Evolutionary conservation across 2,888 invertebrate genomes (phyloP).

Genomic region (Glomeris marginata): DNA sequence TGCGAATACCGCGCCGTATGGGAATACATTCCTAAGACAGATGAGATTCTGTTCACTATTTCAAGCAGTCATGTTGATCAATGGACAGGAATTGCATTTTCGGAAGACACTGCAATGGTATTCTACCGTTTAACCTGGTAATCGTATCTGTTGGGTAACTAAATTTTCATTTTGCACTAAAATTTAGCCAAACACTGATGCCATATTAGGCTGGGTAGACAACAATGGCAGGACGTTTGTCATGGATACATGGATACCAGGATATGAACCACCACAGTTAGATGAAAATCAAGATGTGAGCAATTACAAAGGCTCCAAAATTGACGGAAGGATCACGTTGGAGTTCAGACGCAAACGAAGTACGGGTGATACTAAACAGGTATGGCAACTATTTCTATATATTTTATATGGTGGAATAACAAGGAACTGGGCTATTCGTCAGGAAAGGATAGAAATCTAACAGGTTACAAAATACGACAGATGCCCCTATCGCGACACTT

Average conservation of each 20-base stretch:
- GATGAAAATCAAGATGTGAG: slow-evolving; percentile 48
- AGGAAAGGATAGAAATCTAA: too few relatives aligned
- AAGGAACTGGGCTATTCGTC: too few relatives aligned
- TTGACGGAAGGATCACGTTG: slow-evolving; percentile 60
- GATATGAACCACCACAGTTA: slow-evolving; percentile 42
- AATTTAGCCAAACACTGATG: slow-evolving; percentile 63
- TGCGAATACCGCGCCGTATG: slow-evolving; percentile 70
- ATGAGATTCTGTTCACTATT: slow-evolving; percentile 64
- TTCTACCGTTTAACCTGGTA: slow-evolving; percentile 13
- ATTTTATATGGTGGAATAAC: too few relatives aligned
- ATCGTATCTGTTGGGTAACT: neutral
- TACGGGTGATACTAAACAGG: slow-evolving; percentile 44
- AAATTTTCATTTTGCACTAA: neutral
- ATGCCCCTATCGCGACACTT: too few relatives aligned
- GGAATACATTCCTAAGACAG: slow-evolving; percentile 53
- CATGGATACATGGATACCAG: slow-evolving; percentile 75
- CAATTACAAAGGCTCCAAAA: slow-evolving; percentile 49
- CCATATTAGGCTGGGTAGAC: slow-evolving; percentile 78
- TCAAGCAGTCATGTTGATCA: slow-evolving; percentile 56
- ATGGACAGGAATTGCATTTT: slow-evolving; percentile 83
- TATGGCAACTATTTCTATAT: too few relatives aligned
- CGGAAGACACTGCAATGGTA: slow-evolving; percentile 59
- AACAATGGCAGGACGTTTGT: slow-evolving; percentile 59
- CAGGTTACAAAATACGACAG: too few relatives aligned
- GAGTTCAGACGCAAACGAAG: slow-evolving; percentile 61